Base-by-base conservation (phyloP, 1,140 invertebrate genomes). In the Diabrotica virgifera region DNA sequence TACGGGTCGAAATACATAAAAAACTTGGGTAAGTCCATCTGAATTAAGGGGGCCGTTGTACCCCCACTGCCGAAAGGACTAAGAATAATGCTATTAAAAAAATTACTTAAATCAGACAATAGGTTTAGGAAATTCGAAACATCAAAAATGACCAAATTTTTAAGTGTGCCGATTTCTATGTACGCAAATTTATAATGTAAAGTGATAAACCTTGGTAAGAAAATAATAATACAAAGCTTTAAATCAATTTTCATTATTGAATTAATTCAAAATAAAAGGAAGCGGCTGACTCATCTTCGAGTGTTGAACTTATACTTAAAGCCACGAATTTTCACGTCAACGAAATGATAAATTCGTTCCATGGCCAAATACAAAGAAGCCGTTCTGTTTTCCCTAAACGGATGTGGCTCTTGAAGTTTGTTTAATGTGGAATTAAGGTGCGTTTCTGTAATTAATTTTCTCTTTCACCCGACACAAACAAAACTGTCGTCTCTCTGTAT, bases 361-460 rank as follows among this genome's bases (percentile, higher is more conserved):
- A 35, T 55, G 35, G n/a, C 40, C 40, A 35, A 37, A 62, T 5
- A 62, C 61, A 62, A 62, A 53, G 52, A 56, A 36, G 36, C 61
- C 52, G 52, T 62, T 60, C 11, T 60, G 46, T 54, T 55, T 50
- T 54, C 52, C 53, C 52, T 35, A 54, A 62, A 62, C 51, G 61
- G 61, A 62, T 38, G 61, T 62, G 52, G 61, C 38, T 62, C 53
- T 54, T 62, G 36, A 51, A 62, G 53, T 62, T 62, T 62, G 61
- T 62, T 62, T 62, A 62, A 54, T 62, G 12, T 62, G 36, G 50
- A 46, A 53, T 53, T 62, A 54, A 62, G 61, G 61, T 62, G 52
- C 14, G 61, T 54, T 54, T 38, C 61, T 40, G 61, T 62, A 62
- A 55, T 62, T 62, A 62, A 55, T 62, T 62, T 62, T 62, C 61